Evolutionary conservation across 2,113 vertebrate species (phyloP), one percentile per base, ranked within the genome.

Genomic region (Myodes glareolus): DNA sequence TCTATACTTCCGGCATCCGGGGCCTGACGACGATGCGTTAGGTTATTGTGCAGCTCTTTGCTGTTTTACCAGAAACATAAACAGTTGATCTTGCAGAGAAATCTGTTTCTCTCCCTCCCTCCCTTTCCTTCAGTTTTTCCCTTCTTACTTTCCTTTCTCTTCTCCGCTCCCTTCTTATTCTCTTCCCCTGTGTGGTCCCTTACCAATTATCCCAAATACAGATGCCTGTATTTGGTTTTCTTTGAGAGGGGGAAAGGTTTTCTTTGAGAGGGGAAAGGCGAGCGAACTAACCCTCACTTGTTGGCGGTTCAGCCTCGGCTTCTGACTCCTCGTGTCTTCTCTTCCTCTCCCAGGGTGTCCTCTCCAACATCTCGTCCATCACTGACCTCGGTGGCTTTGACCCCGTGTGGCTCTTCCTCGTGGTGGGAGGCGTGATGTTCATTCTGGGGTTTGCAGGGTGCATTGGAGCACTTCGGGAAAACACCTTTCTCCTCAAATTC

Each of bases 321-420:
- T 77, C 81, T 4, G 8, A 39, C 13, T 7, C 67, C 50, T 86
- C 25, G 8, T 88, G 45, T 95, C 77, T 73, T 81, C 75, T 91
- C 67, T 97, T 95, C 93, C 2, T 84, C 94, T 94, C 88, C 91
- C 84, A 99, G 99, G 99, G 99, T 21, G 99, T 99, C 89, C 98
- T 99, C 58, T 99, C 99, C 97, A 99, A 99, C 98, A 99, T 99
- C 98, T 99, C 99, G 0, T 99, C 99, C 96, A 99, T 99, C 98
- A 99, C 99, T 0, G 99, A 99, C 97, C 98, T 99, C 52, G 99
- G 99, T 14, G 99, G 99, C 73, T 99, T 99, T 73, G 99, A 99
- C 98, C 99, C 99, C 0, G 99, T 99, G 47, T 99, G 99, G 99
- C 99, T 99, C 70, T 99, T 99, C 98, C 98, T 99, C 0, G 99